Evolutionary conservation across 1,140 invertebrate genomes (phyloP).

Genomic region (Caligus rogercresseyi): DNA sequence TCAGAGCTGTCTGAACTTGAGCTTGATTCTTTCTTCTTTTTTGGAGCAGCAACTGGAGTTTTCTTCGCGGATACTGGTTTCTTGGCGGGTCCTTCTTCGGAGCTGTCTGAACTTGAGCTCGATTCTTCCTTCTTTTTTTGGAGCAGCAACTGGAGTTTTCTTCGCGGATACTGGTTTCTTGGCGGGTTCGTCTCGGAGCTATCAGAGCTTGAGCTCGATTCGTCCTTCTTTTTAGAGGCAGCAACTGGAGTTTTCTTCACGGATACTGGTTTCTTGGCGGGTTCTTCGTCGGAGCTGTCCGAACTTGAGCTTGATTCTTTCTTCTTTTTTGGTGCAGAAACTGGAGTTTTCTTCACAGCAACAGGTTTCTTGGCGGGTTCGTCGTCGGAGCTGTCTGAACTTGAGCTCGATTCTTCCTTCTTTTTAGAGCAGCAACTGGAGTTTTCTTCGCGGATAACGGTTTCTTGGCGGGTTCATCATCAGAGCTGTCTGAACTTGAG

Average conservation of each 20-base stretch:
- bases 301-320: background rate
- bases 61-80: too few relatives aligned
- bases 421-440: background rate
- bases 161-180: too few relatives aligned
- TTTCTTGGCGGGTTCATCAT: conserved; percentile 3
- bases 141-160: background rate
- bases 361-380: background rate
- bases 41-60: background rate
- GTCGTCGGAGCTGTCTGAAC: background rate
- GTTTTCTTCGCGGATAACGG: background rate
- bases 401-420: background rate
- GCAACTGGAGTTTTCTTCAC: background rate
- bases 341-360: background rate
- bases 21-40: conserved; percentile 2
- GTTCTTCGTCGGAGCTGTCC: background rate
- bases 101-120: background rate
- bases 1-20: background rate
- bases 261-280: background rate
- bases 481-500: conserved; percentile 16
- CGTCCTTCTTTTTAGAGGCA: background rate
- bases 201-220: background rate
- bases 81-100: background rate
- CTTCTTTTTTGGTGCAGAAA: background rate
- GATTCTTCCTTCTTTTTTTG: background rate
- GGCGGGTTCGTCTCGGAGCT: background rate